Evolutionary conservation across 2,797 vertebrate species (phyloP).

Genomic region (Hippoglossus hippoglossus): DNA sequence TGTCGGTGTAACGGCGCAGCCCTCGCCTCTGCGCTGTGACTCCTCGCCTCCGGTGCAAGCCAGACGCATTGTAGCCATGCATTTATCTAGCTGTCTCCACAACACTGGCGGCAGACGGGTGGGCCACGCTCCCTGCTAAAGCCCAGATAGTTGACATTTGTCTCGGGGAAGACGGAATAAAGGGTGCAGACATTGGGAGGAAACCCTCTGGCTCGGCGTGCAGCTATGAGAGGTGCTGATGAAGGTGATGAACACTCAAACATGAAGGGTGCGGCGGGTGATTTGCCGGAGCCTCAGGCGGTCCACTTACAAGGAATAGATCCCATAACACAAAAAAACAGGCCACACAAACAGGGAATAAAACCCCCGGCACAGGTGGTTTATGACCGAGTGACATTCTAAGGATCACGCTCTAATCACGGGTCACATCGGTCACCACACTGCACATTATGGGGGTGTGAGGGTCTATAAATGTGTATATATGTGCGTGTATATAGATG

Average conservation of each 20-base stretch:
- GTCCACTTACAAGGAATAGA: slow-evolving; percentile 65
- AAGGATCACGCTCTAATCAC: slow-evolving; percentile 60
- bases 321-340: slow-evolving; percentile 62
- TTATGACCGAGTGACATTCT: slow-evolving; percentile 69
- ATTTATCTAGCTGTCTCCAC: slow-evolving; percentile 82
- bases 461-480: background rate
- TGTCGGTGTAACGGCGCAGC: slow-evolving; percentile 67
- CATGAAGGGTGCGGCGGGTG: slow-evolving; percentile 68
- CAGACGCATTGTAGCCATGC: slow-evolving; percentile 76
- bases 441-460: background rate
- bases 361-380: slow-evolving; percentile 60
- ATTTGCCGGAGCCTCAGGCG: slow-evolving; percentile 70
- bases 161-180: slow-evolving; percentile 75
- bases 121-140: slow-evolving; percentile 73
- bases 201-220: slow-evolving; percentile 62
- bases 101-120: slow-evolving; percentile 76
- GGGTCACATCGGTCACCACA: slow-evolving; percentile 28
- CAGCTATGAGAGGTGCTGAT: slow-evolving; percentile 69
- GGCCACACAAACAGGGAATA: slow-evolving; percentile 70
- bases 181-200: slow-evolving; percentile 67
- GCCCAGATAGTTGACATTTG: slow-evolving; percentile 80
- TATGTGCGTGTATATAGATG: background rate
- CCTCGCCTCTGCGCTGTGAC: slow-evolving; percentile 60
- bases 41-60: slow-evolving; percentile 76
- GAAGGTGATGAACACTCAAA: slow-evolving; percentile 80